Conservation (phyloP, 2,113 vertebrate genomes). For the Sebastes schlegelii region DNA sequence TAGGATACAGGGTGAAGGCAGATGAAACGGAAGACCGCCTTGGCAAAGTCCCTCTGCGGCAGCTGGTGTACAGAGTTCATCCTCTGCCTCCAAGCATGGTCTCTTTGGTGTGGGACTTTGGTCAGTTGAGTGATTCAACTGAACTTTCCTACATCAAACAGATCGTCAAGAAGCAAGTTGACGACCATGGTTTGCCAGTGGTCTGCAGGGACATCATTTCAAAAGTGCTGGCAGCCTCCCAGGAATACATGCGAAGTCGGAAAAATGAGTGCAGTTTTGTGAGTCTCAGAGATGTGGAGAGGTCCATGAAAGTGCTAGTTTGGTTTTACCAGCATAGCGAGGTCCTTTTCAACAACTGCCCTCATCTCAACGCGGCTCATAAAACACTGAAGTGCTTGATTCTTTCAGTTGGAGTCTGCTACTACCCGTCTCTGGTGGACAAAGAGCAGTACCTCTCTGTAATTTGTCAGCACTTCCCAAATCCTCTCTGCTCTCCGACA, state of each 20-base stretch:
- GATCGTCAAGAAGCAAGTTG: slow-evolving; percentile 80
- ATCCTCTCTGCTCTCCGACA: slow-evolving; percentile 26
- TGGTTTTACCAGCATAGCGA: slow-evolving; percentile 82
- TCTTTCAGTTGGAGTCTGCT: slow-evolving; percentile 84
- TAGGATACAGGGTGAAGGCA: slow-evolving; percentile 85
- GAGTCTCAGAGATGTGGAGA: slow-evolving; percentile 86
- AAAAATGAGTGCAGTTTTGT: slow-evolving; percentile 86
- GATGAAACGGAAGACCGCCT: slow-evolving; percentile 83
- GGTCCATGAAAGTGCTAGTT: slow-evolving; percentile 81
- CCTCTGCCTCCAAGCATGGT: slow-evolving; percentile 86
- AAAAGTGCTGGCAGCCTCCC: slow-evolving; percentile 80
- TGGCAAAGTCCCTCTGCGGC: slow-evolving; percentile 84
- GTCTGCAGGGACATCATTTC: slow-evolving; percentile 68
- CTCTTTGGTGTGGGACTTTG: slow-evolving; percentile 87
- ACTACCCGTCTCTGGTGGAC: slow-evolving; percentile 82
- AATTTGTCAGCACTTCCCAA: slow-evolving; percentile 73
- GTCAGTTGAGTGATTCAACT: slow-evolving; percentile 83
- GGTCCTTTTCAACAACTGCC: slow-evolving; percentile 53
- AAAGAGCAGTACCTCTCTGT: slow-evolving; percentile 75
- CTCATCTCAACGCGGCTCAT: background rate
- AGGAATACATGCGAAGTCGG: slow-evolving; percentile 78
- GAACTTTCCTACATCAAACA: slow-evolving; percentile 83
- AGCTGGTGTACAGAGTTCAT: slow-evolving; percentile 86
- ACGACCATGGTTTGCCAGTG: slow-evolving; percentile 54
- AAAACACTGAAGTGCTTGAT: slow-evolving; percentile 77